A percentile compares a stretch with the other conserved stretches of the same genome.
These are phyloP conservation scores for Anolis apletophallus DNA, from an alignment of 2,797 vertebrate species.

Conservation along the genomic window DNA sequence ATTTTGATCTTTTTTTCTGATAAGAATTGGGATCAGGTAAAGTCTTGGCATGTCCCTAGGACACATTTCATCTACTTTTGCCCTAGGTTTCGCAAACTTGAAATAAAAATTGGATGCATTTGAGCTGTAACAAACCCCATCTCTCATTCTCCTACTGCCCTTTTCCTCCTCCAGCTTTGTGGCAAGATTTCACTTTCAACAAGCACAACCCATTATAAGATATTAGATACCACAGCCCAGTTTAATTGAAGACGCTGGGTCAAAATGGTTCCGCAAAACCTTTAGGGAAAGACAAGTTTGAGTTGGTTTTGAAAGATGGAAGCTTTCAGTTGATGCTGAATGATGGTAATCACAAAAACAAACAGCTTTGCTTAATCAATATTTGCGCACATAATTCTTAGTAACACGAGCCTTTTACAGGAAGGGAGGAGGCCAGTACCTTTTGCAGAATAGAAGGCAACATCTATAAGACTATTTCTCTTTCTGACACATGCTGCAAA, in stretches of 20 bases:
- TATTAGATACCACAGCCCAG: neutral
- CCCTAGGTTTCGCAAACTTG: neutral
- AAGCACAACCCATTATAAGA: neutral
- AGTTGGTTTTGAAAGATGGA: neutral
- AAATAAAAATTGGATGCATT: neutral
- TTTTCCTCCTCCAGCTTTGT: neutral
- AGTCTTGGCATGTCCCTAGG: too few relatives aligned
- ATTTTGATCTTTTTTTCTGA: too few relatives aligned
- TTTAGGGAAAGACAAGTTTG: slow-evolving; percentile 7
- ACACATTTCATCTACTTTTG: too few relatives aligned
- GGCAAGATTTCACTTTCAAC: neutral
- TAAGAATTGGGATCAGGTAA: too few relatives aligned
- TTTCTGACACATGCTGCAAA: slow-evolving; percentile 22
- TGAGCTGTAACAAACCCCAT: neutral
- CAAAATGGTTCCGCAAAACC: neutral
- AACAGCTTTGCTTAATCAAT: slow-evolving; percentile 15
- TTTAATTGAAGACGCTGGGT: neutral
- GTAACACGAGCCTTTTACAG: neutral
- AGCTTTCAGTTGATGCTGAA: neutral
- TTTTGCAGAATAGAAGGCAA: slow-evolving; percentile 7
- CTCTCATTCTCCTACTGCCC: neutral
- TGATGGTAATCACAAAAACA: slow-evolving; percentile 14
- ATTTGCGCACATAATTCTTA: neutral
- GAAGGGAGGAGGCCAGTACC: slow-evolving; percentile 1
- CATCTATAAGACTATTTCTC: neutral